Conservation (phyloP, 1,140 invertebrate genomes). For the Leptestheria dahalacensis region DNA sequence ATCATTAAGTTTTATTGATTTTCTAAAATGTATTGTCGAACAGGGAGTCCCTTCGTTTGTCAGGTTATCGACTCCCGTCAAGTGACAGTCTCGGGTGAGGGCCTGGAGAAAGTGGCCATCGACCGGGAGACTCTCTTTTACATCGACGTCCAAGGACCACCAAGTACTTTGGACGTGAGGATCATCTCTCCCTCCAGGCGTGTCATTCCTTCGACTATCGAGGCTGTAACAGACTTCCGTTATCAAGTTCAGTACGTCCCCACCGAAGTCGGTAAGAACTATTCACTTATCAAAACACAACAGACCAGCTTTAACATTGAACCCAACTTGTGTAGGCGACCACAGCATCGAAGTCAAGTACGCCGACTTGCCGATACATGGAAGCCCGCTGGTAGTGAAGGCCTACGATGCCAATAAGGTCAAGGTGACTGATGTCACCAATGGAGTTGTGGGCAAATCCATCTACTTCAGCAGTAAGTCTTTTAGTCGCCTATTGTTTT, state of each 20-base stretch:
- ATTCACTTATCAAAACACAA: neutral
- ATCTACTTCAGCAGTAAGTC: slow-evolving; percentile 82
- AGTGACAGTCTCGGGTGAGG: slow-evolving; percentile 59
- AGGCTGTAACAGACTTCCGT: slow-evolving; percentile 25
- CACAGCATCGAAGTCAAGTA: slow-evolving; percentile 81
- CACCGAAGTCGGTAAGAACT: slow-evolving; percentile 57
- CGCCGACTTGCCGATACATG: slow-evolving; percentile 66
- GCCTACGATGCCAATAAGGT: slow-evolving; percentile 87
- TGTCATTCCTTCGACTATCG: slow-evolving; percentile 19
- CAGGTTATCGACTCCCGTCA: slow-evolving; percentile 52
- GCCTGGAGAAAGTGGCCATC: slow-evolving; percentile 83
- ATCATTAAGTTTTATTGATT: too few species aligned
- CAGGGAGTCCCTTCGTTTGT: slow-evolving; percentile 53
- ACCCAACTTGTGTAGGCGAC: slow-evolving; percentile 40
- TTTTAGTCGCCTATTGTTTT: too few species aligned
- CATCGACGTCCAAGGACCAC: slow-evolving; percentile 57
- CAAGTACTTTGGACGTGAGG: slow-evolving; percentile 52
- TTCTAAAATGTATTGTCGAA: slow-evolving; percentile 15
- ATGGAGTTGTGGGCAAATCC: slow-evolving; percentile 76
- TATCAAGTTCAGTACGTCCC: slow-evolving; percentile 65
- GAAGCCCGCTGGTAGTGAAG: slow-evolving; percentile 87
- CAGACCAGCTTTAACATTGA: neutral
- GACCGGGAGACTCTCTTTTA: slow-evolving; percentile 64
- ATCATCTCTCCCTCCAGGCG: slow-evolving; percentile 50
- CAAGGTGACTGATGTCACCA: slow-evolving; percentile 74